These are phyloP conservation scores for Thalassoma bifasciatum DNA, from an alignment of 2,113 vertebrate genomes.

Conservation along the genomic window DNA sequence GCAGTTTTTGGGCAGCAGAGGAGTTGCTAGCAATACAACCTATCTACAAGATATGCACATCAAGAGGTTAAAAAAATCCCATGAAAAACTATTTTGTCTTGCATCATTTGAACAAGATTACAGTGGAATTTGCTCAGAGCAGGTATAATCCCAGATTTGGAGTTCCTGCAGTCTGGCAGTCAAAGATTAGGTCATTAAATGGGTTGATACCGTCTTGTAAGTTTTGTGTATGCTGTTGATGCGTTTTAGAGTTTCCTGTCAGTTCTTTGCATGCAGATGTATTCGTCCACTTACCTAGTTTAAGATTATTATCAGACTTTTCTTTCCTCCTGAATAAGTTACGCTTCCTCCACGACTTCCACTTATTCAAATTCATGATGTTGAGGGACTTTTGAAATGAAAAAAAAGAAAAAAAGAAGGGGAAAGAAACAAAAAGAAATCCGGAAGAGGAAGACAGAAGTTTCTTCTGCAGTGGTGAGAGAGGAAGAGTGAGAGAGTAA, in stretches of 20 bases:
- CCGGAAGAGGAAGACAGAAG: slow-evolving; percentile 73
- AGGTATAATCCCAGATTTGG: neutral
- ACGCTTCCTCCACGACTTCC: slow-evolving; percentile 78
- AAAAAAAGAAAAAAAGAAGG: neutral
- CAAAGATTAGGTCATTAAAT: no score
- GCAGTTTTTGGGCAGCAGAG: neutral
- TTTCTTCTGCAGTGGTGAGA: slow-evolving; percentile 11
- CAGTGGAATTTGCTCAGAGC: neutral
- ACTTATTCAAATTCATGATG: slow-evolving; percentile 79
- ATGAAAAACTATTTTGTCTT: neutral
- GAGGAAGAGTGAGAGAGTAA: slow-evolving; percentile 12
- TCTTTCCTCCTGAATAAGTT: slow-evolving; percentile 72
- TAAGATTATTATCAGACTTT: slow-evolving; percentile 49
- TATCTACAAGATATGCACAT: neutral
- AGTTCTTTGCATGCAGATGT: neutral
- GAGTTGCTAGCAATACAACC: slow-evolving; percentile 2
- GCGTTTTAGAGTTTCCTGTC: neutral
- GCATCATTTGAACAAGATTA: neutral
- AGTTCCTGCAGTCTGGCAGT: neutral
- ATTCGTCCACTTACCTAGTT: slow-evolving; percentile 69
- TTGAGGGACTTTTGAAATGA: slow-evolving; percentile 10
- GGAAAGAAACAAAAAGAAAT: slow-evolving; percentile 41
- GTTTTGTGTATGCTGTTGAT: neutral
- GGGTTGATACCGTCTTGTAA: neutral
- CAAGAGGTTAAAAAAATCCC: no score